Evolutionary conservation across 2,888 invertebrate genomes (phyloP).

Genomic region (Leuctra nigra): DNA sequence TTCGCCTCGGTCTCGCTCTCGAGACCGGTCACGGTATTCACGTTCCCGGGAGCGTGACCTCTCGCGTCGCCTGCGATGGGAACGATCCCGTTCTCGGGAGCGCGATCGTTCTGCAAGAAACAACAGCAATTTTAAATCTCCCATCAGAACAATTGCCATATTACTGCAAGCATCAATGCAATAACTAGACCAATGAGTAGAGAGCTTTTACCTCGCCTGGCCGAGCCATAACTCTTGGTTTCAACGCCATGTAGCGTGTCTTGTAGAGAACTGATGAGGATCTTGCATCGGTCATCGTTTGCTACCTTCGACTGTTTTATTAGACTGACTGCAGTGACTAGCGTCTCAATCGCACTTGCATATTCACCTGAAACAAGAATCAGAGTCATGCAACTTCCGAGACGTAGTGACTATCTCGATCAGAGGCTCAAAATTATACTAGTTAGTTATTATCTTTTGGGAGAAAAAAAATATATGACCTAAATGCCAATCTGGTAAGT

Average conservation of each 20-base stretch:
- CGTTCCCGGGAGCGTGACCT: slow-evolving; percentile 63
- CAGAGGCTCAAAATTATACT: not conserved
- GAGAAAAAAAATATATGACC: no score
- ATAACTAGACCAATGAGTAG: no score
- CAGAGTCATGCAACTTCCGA: slow-evolving; percentile 5
- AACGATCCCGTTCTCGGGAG: slow-evolving; percentile 46
- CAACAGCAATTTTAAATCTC: slow-evolving; percentile 14
- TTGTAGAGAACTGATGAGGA: slow-evolving; percentile 91
- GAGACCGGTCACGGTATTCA: slow-evolving; percentile 51
- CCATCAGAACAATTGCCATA: no score
- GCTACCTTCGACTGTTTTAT: slow-evolving; percentile 97
- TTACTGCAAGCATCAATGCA: no score
- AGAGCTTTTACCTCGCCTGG: slow-evolving; percentile 53
- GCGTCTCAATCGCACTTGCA: slow-evolving; percentile 95
- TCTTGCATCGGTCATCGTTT: slow-evolving; percentile 95
- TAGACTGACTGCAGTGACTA: slow-evolving; percentile 96
- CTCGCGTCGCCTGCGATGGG: slow-evolving; percentile 58
- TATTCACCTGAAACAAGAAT: slow-evolving; percentile 62
- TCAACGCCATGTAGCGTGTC: slow-evolving; percentile 97
- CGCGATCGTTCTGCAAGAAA: slow-evolving; percentile 43
- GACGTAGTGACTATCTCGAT: no score
- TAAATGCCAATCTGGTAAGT: no score
- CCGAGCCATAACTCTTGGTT: slow-evolving; percentile 88
- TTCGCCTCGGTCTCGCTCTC: slow-evolving; percentile 45
- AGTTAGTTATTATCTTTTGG: no score